Evolutionary conservation across 2,888 invertebrate genomes (phyloP), one percentile per base, ranked within the genome.

Genomic region (Pasiphila rectangulata): DNA sequence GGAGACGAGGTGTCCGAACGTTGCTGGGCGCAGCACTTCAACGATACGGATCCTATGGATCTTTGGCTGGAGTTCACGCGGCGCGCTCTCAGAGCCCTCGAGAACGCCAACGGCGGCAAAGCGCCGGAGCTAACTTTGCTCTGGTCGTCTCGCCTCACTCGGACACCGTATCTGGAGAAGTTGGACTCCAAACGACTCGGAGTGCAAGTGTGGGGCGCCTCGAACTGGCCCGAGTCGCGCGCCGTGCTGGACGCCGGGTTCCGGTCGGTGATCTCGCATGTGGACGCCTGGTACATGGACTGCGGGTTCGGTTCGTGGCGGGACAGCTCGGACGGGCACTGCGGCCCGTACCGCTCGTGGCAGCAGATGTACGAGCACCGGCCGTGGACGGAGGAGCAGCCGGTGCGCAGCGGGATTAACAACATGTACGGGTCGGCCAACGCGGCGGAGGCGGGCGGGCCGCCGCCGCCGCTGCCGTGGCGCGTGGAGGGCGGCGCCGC

Each of bases 231-330:
- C 1, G 94, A 95, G 69, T 95, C 95, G 9, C 91, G 92, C 3
- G 94, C 94, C 51, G 89, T 96, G 2, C 79, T 96, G 15, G 92
- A 94, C 57, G 93, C 93, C 44, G 96, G 95, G 1, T 96, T 93
- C 79, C 91, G 93, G 45, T 89, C 95, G 38, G 93, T 96, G 44
- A 80, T 96, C 46, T 95, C 95, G 9, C 96, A 96, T 79, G 95
- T 95, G 42, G 96, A 96, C 73, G 95, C 95, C 2, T 95, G 95
- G 95, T 96, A 96, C 79, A 88, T 96, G 57, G 96, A 96, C 75
- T 96, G 96, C 71, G 96, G 96, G 1, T 95, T 94, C 73, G 95
- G 95, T 0, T 93, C 93, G 55, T 96, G 96, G 96, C 90, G 95
- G 15, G 94, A 95, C 68, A 92, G 92, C 17, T 94, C 95, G 1